phyloP scores from a whole-genome alignment of 2,113 vertebrate genomes.

The Mormyrus lacerda region DNA sequence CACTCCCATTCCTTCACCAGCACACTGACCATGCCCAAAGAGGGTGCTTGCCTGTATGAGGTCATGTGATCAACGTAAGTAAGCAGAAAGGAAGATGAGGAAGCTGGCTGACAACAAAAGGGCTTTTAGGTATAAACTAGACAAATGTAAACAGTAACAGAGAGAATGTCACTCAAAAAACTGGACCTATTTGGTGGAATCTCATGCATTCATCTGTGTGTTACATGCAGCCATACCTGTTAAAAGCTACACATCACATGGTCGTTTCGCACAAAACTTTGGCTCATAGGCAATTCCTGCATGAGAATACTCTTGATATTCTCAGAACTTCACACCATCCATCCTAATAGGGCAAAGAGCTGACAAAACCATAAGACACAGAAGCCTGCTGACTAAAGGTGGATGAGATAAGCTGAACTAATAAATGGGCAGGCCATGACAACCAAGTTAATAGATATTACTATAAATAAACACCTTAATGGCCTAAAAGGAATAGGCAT shows the following conservation, averaged over 20 bases:
- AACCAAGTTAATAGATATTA: neutral
- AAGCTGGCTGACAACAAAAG: neutral
- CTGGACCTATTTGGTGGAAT: neutral
- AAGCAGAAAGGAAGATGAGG: neutral
- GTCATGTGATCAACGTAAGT: neutral
- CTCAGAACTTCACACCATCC: neutral
- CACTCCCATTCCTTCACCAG: neutral
- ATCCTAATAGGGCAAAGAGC: neutral
- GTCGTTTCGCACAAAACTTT: neutral
- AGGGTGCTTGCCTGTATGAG: neutral
- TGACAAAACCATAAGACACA: neutral
- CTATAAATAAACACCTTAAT: conserved; percentile 3
- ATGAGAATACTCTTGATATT: neutral
- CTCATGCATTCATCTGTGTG: neutral
- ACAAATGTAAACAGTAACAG: neutral
- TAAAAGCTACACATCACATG: neutral
- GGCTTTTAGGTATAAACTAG: neutral
- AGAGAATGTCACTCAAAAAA: neutral
- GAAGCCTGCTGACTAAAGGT: neutral
- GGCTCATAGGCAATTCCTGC: neutral
- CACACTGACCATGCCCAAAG: neutral
- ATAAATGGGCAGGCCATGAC: neutral
- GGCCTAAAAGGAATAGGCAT: neutral
- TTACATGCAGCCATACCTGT: neutral
- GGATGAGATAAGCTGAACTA: neutral